A percentile compares a stretch with the other conserved stretches of the same genome.
These are phyloP conservation scores for Zootermopsis nevadensis DNA, from an alignment of 2,888 invertebrate genomes.

Conservation along the genomic window DNA sequence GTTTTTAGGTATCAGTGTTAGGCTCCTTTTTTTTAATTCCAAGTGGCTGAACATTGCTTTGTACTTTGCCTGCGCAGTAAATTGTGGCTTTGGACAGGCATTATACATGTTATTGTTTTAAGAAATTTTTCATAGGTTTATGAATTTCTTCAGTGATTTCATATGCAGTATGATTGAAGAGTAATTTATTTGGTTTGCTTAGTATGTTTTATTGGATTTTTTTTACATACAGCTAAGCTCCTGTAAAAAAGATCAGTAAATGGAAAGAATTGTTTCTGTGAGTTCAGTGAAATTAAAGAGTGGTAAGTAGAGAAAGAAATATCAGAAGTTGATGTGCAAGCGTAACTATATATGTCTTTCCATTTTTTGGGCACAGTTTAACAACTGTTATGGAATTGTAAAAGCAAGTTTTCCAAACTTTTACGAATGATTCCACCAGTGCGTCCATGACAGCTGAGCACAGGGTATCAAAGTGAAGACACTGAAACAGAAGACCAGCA, in stretches of 20 bases:
- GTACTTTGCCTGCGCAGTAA: too few relatives aligned
- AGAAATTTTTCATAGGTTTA: too few relatives aligned
- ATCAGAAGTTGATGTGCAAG: background rate
- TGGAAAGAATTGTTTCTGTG: background rate
- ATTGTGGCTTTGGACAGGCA: too few relatives aligned
- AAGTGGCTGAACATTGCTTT: too few relatives aligned
- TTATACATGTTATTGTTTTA: too few relatives aligned
- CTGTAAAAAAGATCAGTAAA: background rate
- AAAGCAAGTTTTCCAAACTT: constrained; percentile 41
- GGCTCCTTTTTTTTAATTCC: too few relatives aligned
- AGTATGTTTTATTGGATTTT: too few relatives aligned
- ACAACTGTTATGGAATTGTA: constrained; percentile 53
- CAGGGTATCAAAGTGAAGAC: constrained; percentile 43
- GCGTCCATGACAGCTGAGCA: constrained; percentile 36
- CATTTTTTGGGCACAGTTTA: constrained; percentile 51
- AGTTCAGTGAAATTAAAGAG: background rate
- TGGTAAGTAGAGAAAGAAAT: background rate
- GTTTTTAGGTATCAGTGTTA: too few relatives aligned
- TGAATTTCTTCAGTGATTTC: too few relatives aligned
- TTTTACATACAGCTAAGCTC: too few relatives aligned
- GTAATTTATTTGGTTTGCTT: too few relatives aligned
- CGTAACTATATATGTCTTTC: constrained; percentile 36
- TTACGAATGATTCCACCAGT: constrained; percentile 24
- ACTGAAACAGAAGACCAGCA: constrained; percentile 1
- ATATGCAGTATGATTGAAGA: too few relatives aligned